Conservation (phyloP, 2,888 invertebrate species). For the Coremacera marginata region DNA sequence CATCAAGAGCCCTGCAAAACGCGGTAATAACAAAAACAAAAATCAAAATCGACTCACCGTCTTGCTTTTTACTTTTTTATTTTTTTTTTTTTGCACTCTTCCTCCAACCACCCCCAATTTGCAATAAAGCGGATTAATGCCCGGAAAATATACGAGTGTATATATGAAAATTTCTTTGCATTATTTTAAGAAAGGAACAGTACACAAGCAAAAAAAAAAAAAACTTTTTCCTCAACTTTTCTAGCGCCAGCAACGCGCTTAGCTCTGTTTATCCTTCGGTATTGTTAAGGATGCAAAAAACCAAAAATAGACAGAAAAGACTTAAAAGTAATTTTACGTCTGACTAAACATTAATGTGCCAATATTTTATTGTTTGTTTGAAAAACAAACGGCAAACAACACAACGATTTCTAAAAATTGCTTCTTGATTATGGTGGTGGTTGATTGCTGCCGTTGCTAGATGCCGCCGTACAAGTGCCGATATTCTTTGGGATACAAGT, state of each 20-base stretch:
- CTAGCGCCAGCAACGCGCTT: slow-evolving; percentile 23
- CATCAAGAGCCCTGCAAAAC: background rate
- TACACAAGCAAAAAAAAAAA: slow-evolving; percentile 15
- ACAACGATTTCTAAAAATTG: slow-evolving; percentile 47
- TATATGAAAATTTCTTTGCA: slow-evolving; percentile 52
- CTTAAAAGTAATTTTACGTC: slow-evolving; percentile 70
- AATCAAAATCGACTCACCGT: background rate
- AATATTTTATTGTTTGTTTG: slow-evolving; percentile 70
- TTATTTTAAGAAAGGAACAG: slow-evolving; percentile 52
- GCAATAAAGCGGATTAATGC: slow-evolving; percentile 55
- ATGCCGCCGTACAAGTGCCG: background rate
- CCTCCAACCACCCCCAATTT: background rate
- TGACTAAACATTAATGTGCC: slow-evolving; percentile 70
- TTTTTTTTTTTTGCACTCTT: background rate
- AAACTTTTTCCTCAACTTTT: slow-evolving; percentile 48
- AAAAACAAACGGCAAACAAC: slow-evolving; percentile 53
- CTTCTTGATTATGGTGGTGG: slow-evolving; percentile 54
- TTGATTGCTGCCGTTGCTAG: slow-evolving; percentile 19
- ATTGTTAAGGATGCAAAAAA: slow-evolving; percentile 20
- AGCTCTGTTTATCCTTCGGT: background rate
- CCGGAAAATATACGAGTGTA: slow-evolving; percentile 52
- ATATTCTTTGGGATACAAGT: slow-evolving; percentile 25
- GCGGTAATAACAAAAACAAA: background rate
- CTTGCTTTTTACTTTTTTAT: too few species aligned
- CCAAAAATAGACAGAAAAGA: slow-evolving; percentile 55